Conservation (phyloP, 1,140 invertebrate species). For the Lasioglossum albipes region DNA sequence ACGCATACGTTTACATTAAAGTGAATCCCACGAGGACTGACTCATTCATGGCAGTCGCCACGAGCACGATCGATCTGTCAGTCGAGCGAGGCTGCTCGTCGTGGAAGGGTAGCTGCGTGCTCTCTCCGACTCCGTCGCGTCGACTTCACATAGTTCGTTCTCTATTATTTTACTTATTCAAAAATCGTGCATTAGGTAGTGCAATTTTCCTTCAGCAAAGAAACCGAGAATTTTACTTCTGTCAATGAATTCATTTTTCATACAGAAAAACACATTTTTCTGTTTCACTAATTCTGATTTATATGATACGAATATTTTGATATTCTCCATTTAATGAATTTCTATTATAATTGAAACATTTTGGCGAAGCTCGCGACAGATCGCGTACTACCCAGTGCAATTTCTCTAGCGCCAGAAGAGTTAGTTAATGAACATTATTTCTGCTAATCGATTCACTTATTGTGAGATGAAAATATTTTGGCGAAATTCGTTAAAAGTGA, state of each 20-base stretch:
- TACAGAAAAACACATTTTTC: too few relatives aligned
- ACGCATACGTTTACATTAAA: conserved; percentile 35
- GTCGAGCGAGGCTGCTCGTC: conserved; percentile 40
- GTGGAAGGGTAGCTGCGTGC: conserved; percentile 15
- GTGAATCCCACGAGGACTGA: conserved; percentile 36
- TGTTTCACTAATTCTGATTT: too few relatives aligned
- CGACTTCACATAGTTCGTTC: neutral
- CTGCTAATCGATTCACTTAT: too few relatives aligned
- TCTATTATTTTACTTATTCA: neutral
- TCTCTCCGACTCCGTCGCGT: neutral
- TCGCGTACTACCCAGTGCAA: too few relatives aligned
- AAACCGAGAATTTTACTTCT: neutral
- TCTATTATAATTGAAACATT: too few relatives aligned
- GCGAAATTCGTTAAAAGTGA: too few relatives aligned
- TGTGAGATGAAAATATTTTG: too few relatives aligned
- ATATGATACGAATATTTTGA: too few relatives aligned
- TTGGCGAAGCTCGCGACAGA: too few relatives aligned
- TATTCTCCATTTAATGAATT: too few relatives aligned
- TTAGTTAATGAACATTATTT: too few relatives aligned
- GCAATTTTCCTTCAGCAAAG: neutral
- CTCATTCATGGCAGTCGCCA: conserved; percentile 34
- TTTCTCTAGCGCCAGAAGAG: too few relatives aligned
- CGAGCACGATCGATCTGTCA: conserved; percentile 43
- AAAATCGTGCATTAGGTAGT: neutral
- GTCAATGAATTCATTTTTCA: neutral